Evolutionary conservation across 2,888 invertebrate genomes (phyloP).

Genomic region (Thysanoteuthis rhombus): DNA sequence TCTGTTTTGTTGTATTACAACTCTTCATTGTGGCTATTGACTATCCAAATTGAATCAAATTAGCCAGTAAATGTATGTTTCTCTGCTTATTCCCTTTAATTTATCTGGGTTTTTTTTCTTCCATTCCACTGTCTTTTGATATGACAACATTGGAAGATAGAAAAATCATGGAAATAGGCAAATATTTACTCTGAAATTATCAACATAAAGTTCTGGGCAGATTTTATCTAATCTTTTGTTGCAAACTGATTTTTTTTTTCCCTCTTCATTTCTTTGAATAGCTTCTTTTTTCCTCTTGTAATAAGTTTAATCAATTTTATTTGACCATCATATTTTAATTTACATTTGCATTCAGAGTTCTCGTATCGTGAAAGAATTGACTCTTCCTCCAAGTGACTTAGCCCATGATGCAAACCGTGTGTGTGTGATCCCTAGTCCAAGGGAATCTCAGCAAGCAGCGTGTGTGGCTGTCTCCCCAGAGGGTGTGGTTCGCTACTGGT

Average conservation of each 20-base stretch:
- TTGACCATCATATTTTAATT: slow-evolving; percentile 39
- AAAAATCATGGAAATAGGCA: too few relatives aligned
- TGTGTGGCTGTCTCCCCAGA: slow-evolving; percentile 89
- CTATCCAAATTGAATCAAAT: too few relatives aligned
- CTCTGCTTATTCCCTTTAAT: too few relatives aligned
- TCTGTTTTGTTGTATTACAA: too few relatives aligned
- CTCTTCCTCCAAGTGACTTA: slow-evolving; percentile 89
- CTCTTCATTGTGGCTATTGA: too few relatives aligned
- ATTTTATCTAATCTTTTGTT: too few relatives aligned
- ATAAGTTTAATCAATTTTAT: slow-evolving; percentile 36
- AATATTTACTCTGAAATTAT: too few relatives aligned
- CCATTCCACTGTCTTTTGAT: too few relatives aligned
- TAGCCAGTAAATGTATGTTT: too few relatives aligned
- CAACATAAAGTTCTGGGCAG: too few relatives aligned
- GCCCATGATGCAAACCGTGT: slow-evolving; percentile 75
- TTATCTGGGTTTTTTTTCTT: too few relatives aligned
- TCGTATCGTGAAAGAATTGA: slow-evolving; percentile 76
- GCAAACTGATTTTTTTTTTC: not conserved
- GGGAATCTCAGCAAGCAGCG: slow-evolving; percentile 55
- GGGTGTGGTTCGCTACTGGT: slow-evolving; percentile 92
- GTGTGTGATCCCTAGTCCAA: slow-evolving; percentile 81
- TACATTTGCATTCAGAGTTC: slow-evolving; percentile 74
- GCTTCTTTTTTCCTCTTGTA: not conserved
- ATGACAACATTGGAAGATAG: too few relatives aligned
- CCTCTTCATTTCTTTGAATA: not conserved